These are phyloP conservation scores for Cephalopachus bancanus DNA, from an alignment of 2,797 vertebrate genomes.

Conservation along the genomic window DNA sequence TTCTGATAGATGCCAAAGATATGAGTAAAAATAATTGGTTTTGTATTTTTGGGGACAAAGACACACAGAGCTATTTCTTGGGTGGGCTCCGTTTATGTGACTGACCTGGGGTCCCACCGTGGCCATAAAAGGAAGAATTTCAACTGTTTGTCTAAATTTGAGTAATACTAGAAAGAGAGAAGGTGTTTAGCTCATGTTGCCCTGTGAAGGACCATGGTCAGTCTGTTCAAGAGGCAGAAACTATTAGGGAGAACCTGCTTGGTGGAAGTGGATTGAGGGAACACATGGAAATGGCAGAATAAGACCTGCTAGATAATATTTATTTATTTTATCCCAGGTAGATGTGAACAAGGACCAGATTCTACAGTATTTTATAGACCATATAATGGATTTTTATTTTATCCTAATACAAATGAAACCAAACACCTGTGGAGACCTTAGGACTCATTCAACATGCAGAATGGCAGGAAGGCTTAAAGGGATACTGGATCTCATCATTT, in stretches of 20 bases:
- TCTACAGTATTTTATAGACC: background rate
- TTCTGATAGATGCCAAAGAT: background rate
- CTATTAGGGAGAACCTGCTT: background rate
- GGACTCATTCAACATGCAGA: background rate
- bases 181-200: background rate
- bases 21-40: background rate
- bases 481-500: background rate
- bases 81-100: background rate
- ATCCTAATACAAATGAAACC: background rate
- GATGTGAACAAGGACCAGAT: background rate
- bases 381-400: background rate
- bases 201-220: no score
- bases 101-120: background rate
- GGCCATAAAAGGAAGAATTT: background rate
- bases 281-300: background rate
- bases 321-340: background rate
- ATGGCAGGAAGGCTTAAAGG: background rate
- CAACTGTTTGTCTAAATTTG: background rate
- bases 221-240: background rate
- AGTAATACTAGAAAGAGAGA: background rate
- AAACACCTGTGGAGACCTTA: background rate
- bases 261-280: background rate
- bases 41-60: background rate
- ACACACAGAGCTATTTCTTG: background rate
- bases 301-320: background rate